A percentile compares a stretch with the other conserved stretches of the same genome.
These are phyloP conservation scores for Ernsta delagoae DNA, from an alignment of 2,888 invertebrate species.

Conservation along the genomic window DNA sequence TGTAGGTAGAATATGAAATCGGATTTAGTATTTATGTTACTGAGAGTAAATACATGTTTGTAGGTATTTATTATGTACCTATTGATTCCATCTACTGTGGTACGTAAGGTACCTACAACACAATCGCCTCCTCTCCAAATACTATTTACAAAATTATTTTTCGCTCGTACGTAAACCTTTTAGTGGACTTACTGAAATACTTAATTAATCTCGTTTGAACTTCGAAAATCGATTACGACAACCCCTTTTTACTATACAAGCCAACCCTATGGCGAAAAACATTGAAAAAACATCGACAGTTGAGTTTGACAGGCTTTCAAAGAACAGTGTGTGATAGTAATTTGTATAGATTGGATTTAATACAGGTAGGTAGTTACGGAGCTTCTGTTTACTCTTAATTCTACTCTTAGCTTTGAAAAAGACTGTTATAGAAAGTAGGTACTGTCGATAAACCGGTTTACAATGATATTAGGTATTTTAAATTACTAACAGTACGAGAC, in stretches of 20 bases:
- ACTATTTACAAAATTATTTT: not conserved
- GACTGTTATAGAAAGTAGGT: no score
- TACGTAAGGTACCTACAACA: no score
- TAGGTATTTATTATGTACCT: no score
- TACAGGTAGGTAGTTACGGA: constrained; percentile 38
- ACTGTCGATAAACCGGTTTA: no score
- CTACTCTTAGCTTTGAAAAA: no score
- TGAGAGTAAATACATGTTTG: no score
- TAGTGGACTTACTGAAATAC: constrained; percentile 39
- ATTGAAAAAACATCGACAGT: constrained; percentile 76
- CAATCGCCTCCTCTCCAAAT: not conserved
- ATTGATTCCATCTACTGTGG: no score
- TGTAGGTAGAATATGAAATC: not conserved
- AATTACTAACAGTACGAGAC: no score
- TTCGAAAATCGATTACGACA: constrained; percentile 52
- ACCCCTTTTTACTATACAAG: constrained; percentile 47
- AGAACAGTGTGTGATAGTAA: constrained; percentile 53
- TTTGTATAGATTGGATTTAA: constrained; percentile 59
- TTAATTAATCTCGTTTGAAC: constrained; percentile 64
- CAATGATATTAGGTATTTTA: no score
- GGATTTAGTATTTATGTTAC: no score
- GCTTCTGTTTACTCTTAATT: constrained; percentile 17
- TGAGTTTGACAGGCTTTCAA: constrained; percentile 66
- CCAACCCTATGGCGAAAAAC: constrained; percentile 69
- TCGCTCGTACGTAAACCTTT: constrained; percentile 9